Percentiles rank a stretch among this genome's conserved stretches.
phyloP scores from a whole-genome alignment of 2,888 invertebrate species.

The Sialis fuliginosa region DNA sequence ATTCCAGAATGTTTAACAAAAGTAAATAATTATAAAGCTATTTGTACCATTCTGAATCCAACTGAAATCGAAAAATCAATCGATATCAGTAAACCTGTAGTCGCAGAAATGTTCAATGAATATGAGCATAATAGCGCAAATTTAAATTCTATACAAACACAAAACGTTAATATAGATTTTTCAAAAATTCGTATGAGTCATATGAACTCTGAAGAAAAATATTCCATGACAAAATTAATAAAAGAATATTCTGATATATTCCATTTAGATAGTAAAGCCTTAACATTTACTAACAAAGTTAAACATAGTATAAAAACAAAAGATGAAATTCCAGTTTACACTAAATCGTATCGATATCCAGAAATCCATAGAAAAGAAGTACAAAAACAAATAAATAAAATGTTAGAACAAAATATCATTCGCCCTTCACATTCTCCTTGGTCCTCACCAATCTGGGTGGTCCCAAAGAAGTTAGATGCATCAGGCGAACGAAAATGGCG shows the following conservation, averaged over 20 bases:
- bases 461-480: constrained; percentile 11
- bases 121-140: too few species aligned
- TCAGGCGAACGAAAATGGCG: constrained; percentile 11
- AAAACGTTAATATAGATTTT: too few species aligned
- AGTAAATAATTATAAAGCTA: too few species aligned
- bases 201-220: too few species aligned
- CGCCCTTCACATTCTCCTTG: constrained; percentile 10
- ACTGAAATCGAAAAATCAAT: too few species aligned
- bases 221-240: too few species aligned
- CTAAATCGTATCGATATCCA: constrained; percentile 13
- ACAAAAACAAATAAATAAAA: constrained; percentile 11
- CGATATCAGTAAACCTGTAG: too few species aligned
- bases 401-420: constrained; percentile 11
- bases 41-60: too few species aligned
- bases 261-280: constrained; percentile 5
- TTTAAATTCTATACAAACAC: too few species aligned
- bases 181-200: too few species aligned
- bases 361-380: constrained; percentile 13
- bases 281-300: constrained; percentile 12
- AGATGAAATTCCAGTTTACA: constrained; percentile 13
- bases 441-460: constrained; percentile 13
- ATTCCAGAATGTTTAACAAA: too few species aligned
- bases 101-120: too few species aligned
- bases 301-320: constrained; percentile 12
- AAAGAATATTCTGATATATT: constrained; percentile 6